Conservation (phyloP, 2,797 vertebrate genomes). For the Staurois parvus region DNA sequence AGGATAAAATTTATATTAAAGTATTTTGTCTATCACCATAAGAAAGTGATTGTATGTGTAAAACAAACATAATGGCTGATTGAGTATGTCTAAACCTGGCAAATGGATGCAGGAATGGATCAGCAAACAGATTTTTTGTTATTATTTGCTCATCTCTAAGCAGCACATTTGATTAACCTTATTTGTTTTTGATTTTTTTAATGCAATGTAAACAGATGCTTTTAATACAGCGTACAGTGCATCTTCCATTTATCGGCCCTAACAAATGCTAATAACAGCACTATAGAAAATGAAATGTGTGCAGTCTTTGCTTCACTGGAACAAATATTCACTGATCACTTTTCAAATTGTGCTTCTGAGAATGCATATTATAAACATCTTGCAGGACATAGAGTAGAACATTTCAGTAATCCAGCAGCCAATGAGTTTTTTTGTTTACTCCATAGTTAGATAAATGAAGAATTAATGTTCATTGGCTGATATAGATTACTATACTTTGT, state of each 20-base stretch:
- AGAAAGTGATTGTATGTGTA: too few relatives aligned
- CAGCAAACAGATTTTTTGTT: too few relatives aligned
- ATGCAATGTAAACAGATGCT: too few relatives aligned
- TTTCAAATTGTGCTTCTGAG: background rate
- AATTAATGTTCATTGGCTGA: background rate
- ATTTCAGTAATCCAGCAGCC: background rate
- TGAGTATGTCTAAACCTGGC: too few relatives aligned
- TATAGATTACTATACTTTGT: background rate
- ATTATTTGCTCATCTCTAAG: too few relatives aligned
- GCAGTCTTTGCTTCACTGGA: background rate
- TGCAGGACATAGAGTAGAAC: background rate
- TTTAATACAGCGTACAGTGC: too few relatives aligned
- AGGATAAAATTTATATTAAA: too few relatives aligned
- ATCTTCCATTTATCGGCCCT: background rate
- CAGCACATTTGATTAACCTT: too few relatives aligned
- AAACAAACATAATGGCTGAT: too few relatives aligned
- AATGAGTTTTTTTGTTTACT: background rate
- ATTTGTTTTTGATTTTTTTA: too few relatives aligned
- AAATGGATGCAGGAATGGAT: too few relatives aligned
- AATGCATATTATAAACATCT: background rate
- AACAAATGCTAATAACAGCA: background rate
- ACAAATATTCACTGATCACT: background rate
- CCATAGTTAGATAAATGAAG: background rate
- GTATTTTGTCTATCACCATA: too few relatives aligned
- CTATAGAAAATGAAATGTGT: background rate